Evolutionary conservation across 2,888 invertebrate genomes (phyloP).

Genomic region (Labia minor): DNA sequence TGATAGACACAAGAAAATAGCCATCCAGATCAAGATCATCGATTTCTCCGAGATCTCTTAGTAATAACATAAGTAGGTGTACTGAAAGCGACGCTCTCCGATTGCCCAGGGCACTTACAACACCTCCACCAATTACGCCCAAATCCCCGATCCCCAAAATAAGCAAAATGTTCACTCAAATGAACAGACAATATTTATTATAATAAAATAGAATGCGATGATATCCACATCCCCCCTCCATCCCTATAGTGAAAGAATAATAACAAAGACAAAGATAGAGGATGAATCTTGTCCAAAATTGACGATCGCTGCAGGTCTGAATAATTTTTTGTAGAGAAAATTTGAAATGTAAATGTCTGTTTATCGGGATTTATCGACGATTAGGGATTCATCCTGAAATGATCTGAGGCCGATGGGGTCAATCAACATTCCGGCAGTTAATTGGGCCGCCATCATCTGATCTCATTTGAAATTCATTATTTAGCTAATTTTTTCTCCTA

Average conservation of each 20-base stretch:
- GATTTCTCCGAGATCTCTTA: background rate
- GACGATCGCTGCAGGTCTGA: background rate
- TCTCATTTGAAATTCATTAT: background rate
- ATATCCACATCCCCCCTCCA: background rate
- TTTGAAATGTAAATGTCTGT: background rate
- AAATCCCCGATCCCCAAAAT: background rate
- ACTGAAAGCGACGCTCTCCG: background rate
- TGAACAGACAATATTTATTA: background rate
- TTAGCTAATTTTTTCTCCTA: background rate
- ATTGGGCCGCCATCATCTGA: background rate
- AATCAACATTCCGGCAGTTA: background rate
- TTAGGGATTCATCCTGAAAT: background rate
- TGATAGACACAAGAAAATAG: background rate
- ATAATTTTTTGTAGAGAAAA: background rate
- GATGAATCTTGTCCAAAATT: background rate
- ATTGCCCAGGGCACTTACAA: too few species aligned
- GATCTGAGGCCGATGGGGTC: background rate
- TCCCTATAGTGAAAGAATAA: background rate
- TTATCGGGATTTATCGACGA: background rate
- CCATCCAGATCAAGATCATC: background rate
- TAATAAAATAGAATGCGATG: background rate
- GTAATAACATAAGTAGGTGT: background rate
- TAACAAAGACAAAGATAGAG: background rate
- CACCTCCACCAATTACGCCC: background rate
- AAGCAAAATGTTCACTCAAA: background rate